Percentiles rank a stretch among this genome's conserved stretches.
Evolutionary conservation across 37 sponge, comb jelly and placozoan genomes (phyloP).

Genomic region (Halisarca cf. caerulea): DNA sequence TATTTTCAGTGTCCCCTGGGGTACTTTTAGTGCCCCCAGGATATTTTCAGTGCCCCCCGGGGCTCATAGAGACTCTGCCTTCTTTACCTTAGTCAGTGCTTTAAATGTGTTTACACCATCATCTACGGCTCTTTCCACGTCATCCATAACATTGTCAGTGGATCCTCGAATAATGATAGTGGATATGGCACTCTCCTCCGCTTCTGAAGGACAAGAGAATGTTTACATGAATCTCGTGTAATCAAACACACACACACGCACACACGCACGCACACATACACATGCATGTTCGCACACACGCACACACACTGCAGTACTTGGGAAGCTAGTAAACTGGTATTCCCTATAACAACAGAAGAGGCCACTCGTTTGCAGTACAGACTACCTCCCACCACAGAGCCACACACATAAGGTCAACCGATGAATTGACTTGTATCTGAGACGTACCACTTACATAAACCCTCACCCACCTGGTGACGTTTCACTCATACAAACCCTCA

Average conservation of each 20-base stretch:
- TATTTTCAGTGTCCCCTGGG: too few relatives aligned
- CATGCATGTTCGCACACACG: not conserved
- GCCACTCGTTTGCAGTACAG: not conserved
- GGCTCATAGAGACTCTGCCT: not conserved
- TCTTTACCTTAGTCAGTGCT: constrained; percentile 67
- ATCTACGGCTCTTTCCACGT: constrained; percentile 91
- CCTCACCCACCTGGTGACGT: too few relatives aligned
- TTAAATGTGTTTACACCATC: constrained; percentile 97
- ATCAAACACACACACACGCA: not conserved
- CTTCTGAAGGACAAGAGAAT: constrained; percentile 26
- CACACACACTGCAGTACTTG: too few relatives aligned
- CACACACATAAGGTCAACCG: not conserved
- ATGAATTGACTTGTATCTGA: too few relatives aligned
- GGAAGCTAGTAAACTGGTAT: too few relatives aligned
- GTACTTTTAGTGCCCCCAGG: not conserved
- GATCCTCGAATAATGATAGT: constrained; percentile 94
- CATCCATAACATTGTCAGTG: constrained; percentile 94
- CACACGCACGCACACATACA: not conserved
- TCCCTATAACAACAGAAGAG: too few relatives aligned
- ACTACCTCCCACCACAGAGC: not conserved
- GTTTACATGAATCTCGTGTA: constrained; percentile 36
- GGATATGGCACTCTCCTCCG: constrained; percentile 70
- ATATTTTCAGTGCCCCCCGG: not conserved
- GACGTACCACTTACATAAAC: not conserved
- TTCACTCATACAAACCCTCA: not conserved